Evolutionary conservation across 2,113 vertebrate species (phyloP), one percentile per base, ranked within the genome.

Genomic region (Corythaixoides concolor): DNA sequence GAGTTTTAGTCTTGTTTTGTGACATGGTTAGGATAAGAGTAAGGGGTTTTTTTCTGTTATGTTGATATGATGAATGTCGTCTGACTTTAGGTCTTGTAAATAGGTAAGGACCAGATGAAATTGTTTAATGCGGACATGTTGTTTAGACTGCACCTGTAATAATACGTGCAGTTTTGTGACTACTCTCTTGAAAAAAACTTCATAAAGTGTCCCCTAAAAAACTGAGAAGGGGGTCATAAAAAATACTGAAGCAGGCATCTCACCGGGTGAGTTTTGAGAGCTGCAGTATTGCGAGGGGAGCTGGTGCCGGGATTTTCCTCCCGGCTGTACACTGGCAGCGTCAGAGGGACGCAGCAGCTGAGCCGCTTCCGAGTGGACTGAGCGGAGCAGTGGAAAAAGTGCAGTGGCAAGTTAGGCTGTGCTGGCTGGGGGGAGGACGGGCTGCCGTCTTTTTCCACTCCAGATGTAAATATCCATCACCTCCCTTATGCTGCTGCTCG

Each of bases 401-500:
- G 69, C 55, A 5, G 28, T 0, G 75, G 64, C 64, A 10, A 30
- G 35, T 10, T 5, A 3, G 53, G 53, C 16, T 15, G 24, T 12
- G 84, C 75, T 11, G 93, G 18, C 73, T 27, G 76, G 47, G 52
- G 28, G 56, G 12, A 15, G 80, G 18, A 8, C 35, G 33, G 56
- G 33, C 81, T 2, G 52, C 4, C 35, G 33, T 15, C 56, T 56
- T 43, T 69, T 92, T 41, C 83, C 78, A 20, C 62, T 62, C 62
- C 76, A 37, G 47, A 6, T 79, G 85, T 79, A 4, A 75, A 37
- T 67, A 35, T 15, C 62, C 75, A 27, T 64, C 84, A 3, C 47
- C 43, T 24, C 43, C 3, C 22, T 0, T 0, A 3, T 35, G 0
- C 12, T 1, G 87, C 83, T 3, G 15, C 70, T 33, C 14, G 60